Percentiles rank a stretch among this genome's conserved stretches.
These are phyloP conservation scores for Macroramphosus scolopax DNA, from an alignment of 2,797 vertebrate species.

Conservation along the genomic window DNA sequence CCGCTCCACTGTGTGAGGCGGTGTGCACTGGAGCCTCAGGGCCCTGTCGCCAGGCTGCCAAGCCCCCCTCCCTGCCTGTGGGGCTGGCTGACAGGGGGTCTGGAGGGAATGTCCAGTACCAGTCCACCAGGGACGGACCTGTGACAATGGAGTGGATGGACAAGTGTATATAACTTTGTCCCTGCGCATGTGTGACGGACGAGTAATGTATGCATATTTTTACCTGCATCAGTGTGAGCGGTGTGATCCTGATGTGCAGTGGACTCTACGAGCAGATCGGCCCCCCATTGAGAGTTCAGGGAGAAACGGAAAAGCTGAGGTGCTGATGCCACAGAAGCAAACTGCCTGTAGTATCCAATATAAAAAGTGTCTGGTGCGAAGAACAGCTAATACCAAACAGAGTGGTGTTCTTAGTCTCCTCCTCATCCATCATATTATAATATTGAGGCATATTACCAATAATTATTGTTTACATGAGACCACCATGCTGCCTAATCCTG, in stretches of 20 bases:
- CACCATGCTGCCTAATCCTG: neutral
- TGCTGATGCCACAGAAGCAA: too few relatives aligned
- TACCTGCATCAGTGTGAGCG: constrained; percentile 15
- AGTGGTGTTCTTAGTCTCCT: neutral
- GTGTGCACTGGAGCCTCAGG: constrained; percentile 72
- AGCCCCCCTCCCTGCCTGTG: constrained; percentile 56
- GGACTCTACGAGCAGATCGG: neutral
- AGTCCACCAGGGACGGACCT: constrained; percentile 54
- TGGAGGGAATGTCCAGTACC: constrained; percentile 69
- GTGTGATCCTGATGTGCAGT: constrained; percentile 9
- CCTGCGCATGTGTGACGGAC: constrained; percentile 22
- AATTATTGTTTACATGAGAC: neutral
- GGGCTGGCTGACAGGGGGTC: constrained; percentile 71
- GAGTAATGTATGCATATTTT: constrained; percentile 45
- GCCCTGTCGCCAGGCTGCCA: constrained; percentile 67
- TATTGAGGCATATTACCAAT: too few relatives aligned
- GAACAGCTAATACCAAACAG: neutral
- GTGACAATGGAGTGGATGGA: constrained; percentile 58
- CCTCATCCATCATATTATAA: neutral
- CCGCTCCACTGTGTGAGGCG: constrained; percentile 57
- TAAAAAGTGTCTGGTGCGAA: neutral
- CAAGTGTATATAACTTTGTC: constrained; percentile 44
- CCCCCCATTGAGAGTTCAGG: too few relatives aligned
- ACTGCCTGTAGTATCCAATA: too few relatives aligned
- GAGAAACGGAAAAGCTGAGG: constrained; percentile 1